These are phyloP conservation scores for Drosophila longiperda DNA, from an alignment of 2,888 invertebrate genomes.

Conservation along the genomic window DNA sequence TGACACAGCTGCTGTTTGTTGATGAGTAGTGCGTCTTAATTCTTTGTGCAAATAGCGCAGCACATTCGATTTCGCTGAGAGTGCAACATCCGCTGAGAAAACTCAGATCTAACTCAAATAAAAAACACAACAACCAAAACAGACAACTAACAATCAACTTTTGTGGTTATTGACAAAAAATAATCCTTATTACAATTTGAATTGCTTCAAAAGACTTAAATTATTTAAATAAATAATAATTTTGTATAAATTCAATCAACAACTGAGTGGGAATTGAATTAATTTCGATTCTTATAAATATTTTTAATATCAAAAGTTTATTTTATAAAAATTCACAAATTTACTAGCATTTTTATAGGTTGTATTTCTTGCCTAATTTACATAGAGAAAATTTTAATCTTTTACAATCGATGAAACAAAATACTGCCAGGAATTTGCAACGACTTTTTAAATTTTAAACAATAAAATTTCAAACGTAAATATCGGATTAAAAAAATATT, in stretches of 20 bases:
- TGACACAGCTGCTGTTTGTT: slow-evolving; percentile 24
- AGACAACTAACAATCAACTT: neutral
- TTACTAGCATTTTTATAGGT: no score
- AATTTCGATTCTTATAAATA: no score
- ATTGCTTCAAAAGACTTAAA: neutral
- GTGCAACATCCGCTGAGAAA: slow-evolving; percentile 45
- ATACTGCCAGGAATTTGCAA: neutral
- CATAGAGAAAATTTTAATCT: no score
- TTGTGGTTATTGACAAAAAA: neutral
- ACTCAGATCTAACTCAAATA: slow-evolving; percentile 4
- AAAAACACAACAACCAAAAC: slow-evolving; percentile 8
- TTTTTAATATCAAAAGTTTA: no score
- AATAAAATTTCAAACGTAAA: neutral
- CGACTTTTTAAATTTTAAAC: neutral
- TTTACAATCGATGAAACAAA: neutral
- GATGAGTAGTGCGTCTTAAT: slow-evolving; percentile 56
- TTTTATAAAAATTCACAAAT: no score
- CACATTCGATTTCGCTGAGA: slow-evolving; percentile 69
- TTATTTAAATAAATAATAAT: neutral
- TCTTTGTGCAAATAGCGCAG: slow-evolving; percentile 53
- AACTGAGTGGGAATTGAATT: no score
- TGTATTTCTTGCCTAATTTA: no score
- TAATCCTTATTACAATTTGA: neutral
- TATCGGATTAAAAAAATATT: neutral
- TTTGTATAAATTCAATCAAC: neutral